These are phyloP conservation scores for Pocota personata DNA, from an alignment of 2,888 invertebrate genomes.

Conservation along the genomic window DNA sequence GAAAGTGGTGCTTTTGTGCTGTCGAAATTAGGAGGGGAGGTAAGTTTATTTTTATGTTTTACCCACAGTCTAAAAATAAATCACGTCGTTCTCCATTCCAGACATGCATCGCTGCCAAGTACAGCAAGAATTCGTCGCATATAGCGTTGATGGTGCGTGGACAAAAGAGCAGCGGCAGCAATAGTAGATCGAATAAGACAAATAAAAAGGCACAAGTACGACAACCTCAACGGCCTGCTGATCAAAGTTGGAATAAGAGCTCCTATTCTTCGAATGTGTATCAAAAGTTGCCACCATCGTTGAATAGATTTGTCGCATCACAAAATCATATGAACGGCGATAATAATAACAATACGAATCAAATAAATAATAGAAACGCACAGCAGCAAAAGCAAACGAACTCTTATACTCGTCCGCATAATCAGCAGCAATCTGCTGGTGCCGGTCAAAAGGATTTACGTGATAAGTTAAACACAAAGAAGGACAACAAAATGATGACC, in stretches of 20 bases:
- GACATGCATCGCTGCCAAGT: conserved; percentile 78
- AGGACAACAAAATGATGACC: conserved; percentile 53
- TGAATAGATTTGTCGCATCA: conserved; percentile 62
- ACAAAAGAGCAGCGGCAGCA: conserved; percentile 74
- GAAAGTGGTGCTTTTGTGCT: conserved; percentile 85
- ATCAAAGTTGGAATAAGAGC: conserved; percentile 77
- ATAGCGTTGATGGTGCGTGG: conserved; percentile 79
- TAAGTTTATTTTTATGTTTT: conserved; percentile 75
- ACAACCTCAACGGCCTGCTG: conserved; percentile 71
- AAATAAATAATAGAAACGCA: conserved; percentile 65
- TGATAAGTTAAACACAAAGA: conserved; percentile 54
- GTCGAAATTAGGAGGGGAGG: conserved; percentile 84
- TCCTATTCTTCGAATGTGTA: conserved; percentile 76
- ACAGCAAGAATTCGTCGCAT: conserved; percentile 78
- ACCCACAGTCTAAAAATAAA: conserved; percentile 71
- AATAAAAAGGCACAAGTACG: conserved; percentile 70
- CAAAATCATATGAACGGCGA: conserved; percentile 70
- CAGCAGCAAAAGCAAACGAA: conserved; percentile 37
- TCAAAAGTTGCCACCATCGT: conserved; percentile 64
- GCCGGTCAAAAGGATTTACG: conserved; percentile 44
- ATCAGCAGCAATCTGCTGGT: conserved; percentile 4
- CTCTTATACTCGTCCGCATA: conserved; percentile 28
- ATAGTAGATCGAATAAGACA: conserved; percentile 70
- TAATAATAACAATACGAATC: conserved; percentile 73
- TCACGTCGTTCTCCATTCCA: conserved; percentile 65